A percentile compares a stretch with the other conserved stretches of the same genome.
These are phyloP conservation scores for Eleutherodactylus coqui DNA, from an alignment of 2,797 vertebrate genomes.

Conservation along the genomic window DNA sequence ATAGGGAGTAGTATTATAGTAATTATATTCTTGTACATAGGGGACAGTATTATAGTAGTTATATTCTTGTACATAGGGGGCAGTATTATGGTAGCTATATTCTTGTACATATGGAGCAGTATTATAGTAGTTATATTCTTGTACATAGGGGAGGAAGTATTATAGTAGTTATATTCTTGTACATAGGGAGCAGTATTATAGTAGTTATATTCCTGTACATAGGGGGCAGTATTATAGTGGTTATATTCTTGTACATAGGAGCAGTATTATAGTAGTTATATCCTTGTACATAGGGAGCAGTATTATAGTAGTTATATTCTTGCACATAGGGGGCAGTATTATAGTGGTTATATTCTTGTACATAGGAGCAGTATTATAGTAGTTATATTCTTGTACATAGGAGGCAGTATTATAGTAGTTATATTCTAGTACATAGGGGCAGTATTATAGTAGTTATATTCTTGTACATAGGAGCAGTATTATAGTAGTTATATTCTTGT, in stretches of 20 bases:
- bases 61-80: constrained; percentile 12
- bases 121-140: constrained; percentile 17
- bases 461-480: constrained; percentile 15
- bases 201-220: constrained; percentile 11
- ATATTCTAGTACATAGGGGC: neutral
- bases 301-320: neutral
- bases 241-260: neutral
- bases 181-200: constrained; percentile 13
- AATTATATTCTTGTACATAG: constrained; percentile 3
- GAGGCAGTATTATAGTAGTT: constrained; percentile 12
- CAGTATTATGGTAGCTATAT: constrained; percentile 20
- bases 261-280: constrained; percentile 6
- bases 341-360: constrained; percentile 15
- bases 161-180: constrained; percentile 22
- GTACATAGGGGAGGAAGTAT: neutral
- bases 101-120: constrained; percentile 1
- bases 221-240: neutral
- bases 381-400: constrained; percentile 16
- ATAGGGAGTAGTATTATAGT: constrained; percentile 5
- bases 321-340: neutral
- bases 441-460: constrained; percentile 18
- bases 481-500: constrained; percentile 22
- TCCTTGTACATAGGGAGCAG: neutral
- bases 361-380: constrained; percentile 3
- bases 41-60: constrained; percentile 7